A percentile compares a stretch with the other conserved stretches of the same genome.
Conservation (phyloP, 2,797 vertebrate species). For the Pempheris klunzingeri region DNA sequence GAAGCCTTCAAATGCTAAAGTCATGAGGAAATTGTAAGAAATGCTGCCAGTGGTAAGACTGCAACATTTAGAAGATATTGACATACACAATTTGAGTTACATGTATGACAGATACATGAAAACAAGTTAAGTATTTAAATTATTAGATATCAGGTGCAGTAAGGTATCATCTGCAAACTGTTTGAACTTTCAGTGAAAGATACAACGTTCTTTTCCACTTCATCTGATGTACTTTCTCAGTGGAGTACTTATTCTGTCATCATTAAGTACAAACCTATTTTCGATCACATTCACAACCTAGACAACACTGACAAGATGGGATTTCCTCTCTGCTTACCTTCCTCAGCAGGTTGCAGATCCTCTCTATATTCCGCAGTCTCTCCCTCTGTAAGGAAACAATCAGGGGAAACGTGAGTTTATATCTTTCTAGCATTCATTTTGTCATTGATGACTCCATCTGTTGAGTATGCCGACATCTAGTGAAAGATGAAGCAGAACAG, state of each 20-base stretch:
- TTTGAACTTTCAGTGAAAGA: neutral
- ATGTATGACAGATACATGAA: neutral
- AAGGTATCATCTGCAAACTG: neutral
- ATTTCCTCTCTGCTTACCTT: constrained; percentile 86
- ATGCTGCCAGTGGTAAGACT: neutral
- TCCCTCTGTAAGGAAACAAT: constrained; percentile 87
- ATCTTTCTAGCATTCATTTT: neutral
- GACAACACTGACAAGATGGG: neutral
- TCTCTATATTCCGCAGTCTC: constrained; percentile 95
- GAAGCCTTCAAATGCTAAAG: too few relatives aligned
- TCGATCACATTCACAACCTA: neutral
- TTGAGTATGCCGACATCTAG: neutral
- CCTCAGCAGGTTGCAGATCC: constrained; percentile 96
- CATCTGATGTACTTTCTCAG: neutral
- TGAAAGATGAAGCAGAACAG: neutral
- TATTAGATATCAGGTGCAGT: neutral
- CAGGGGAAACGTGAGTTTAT: neutral
- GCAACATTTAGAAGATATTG: neutral
- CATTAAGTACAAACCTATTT: neutral
- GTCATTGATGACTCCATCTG: neutral
- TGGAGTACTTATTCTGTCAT: neutral
- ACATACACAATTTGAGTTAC: neutral
- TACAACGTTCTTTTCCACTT: neutral
- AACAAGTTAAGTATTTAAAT: neutral
- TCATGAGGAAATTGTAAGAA: neutral